Conservation (phyloP, 2,888 invertebrate species). For the Phlogophora meticulosa region DNA sequence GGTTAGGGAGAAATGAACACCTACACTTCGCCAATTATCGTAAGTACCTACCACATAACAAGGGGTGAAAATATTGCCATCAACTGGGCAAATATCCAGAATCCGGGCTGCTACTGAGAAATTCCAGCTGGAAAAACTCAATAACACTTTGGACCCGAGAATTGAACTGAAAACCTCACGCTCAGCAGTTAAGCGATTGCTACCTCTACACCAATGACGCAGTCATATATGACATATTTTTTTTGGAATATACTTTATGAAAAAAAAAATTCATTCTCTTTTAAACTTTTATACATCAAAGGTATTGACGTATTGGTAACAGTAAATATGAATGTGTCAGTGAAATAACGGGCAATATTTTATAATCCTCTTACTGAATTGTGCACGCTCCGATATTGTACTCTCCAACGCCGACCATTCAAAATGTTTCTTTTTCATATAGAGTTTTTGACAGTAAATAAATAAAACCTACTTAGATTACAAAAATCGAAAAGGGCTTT, state of each 20-base stretch:
- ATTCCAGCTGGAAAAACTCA: too few relatives aligned
- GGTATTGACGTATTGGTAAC: slow-evolving; percentile 21
- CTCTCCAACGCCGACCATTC: neutral
- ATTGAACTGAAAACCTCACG: too few relatives aligned
- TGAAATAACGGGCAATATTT: slow-evolving; percentile 42
- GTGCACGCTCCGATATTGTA: slow-evolving; percentile 40
- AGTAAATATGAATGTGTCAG: slow-evolving; percentile 27
- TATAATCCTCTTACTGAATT: slow-evolving; percentile 55
- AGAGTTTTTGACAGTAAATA: neutral
- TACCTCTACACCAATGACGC: too few relatives aligned
- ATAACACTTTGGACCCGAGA: too few relatives aligned
- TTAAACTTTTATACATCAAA: slow-evolving; percentile 8
- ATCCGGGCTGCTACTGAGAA: too few relatives aligned
- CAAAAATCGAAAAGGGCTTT: neutral
- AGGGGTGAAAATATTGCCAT: too few relatives aligned
- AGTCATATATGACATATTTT: too few relatives aligned
- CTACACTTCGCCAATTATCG: too few relatives aligned
- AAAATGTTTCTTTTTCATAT: slow-evolving; percentile 20
- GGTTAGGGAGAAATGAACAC: too few relatives aligned
- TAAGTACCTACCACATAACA: too few relatives aligned
- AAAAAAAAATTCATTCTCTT: slow-evolving; percentile 4
- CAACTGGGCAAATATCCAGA: too few relatives aligned
- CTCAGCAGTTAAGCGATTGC: too few relatives aligned
- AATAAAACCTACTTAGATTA: slow-evolving; percentile 5
- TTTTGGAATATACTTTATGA: neutral